Evolutionary conservation across 1,140 invertebrate genomes (phyloP), one percentile per base, ranked within the genome.

Genomic region (Hylyphantes graminicola): DNA sequence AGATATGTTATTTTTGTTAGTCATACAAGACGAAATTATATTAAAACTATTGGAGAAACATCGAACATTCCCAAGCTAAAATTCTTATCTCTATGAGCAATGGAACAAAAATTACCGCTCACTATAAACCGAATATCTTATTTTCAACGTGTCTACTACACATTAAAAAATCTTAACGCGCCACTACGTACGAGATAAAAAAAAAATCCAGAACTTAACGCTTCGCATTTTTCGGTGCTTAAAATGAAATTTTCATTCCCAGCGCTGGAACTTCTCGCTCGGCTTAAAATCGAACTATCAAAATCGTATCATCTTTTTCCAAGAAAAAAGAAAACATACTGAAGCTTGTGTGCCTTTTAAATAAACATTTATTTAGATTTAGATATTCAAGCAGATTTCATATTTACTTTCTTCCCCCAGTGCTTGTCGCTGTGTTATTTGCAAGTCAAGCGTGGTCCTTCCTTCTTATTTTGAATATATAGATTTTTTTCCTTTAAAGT

Each of bases 331-430:
- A 54, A 73, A 81, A 63, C 54, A 57, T 1, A 5, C 35, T 2
- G 35, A 35, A 35, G 35, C 35, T 10, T 57, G 9, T 70, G 53
- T 61, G 57, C 67, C 79, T 81, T 73, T 81, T 81, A 81, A 81
- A 81, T 81, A 81, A 81, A 81, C 79, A 81, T 81, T 81, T 81
- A 81, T 81, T 81, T 81, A 81, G 79, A 81, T 81, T 81, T 73
- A 73, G 67, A 81, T 70, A 78, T 68, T 73, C 79, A 53, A 73
- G 68, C 50, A 72, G 67, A 70, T 57, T 80, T 65, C 21, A 48
- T 19, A 78, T 53, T 78, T 67, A 65, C 70, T 80, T 80, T 55
- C 13, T 53, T 55, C 50, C 17, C 59, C 19, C 51, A 13, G 7
- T 78, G 17, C 55, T 21, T 35, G 7, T 15, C 10, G 63, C n/a